These are phyloP conservation scores for Manis javanica DNA, from an alignment of 2,797 vertebrate species.

Conservation along the genomic window DNA sequence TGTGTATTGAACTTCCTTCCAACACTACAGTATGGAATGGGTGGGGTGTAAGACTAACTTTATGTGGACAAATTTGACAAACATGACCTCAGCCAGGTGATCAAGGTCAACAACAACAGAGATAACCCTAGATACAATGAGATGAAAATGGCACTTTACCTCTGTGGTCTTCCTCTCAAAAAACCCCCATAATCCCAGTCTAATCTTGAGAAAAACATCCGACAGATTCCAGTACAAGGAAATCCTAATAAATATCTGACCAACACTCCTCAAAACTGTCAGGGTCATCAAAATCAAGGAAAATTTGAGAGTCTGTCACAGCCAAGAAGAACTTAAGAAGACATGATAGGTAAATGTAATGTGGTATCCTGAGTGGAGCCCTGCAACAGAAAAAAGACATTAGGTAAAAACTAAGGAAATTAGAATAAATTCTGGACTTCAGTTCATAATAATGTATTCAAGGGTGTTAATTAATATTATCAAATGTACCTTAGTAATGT, in stretches of 20 bases:
- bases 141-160: not conserved
- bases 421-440: not conserved
- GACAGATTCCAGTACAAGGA: not conserved
- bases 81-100: not conserved
- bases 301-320: not conserved
- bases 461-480: not conserved
- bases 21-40: not conserved
- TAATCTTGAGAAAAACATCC: slow-evolving; percentile 7
- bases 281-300: not conserved
- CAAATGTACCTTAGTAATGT: not conserved
- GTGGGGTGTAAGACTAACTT: not conserved
- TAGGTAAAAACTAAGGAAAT: slow-evolving; percentile 18
- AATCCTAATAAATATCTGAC: not conserved
- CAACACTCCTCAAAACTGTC: not conserved
- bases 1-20: not conserved
- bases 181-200: not conserved
- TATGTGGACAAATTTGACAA: not conserved
- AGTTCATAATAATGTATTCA: not conserved
- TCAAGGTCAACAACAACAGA: not conserved
- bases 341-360: not conserved
- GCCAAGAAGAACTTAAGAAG: not conserved
- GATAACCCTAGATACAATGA: not conserved
- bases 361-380: not conserved
- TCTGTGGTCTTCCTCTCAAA: not conserved
- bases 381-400: not conserved